Evolutionary conservation across 1,140 invertebrate species (phyloP).

Genomic region (Oncopeltus fasciatus): DNA sequence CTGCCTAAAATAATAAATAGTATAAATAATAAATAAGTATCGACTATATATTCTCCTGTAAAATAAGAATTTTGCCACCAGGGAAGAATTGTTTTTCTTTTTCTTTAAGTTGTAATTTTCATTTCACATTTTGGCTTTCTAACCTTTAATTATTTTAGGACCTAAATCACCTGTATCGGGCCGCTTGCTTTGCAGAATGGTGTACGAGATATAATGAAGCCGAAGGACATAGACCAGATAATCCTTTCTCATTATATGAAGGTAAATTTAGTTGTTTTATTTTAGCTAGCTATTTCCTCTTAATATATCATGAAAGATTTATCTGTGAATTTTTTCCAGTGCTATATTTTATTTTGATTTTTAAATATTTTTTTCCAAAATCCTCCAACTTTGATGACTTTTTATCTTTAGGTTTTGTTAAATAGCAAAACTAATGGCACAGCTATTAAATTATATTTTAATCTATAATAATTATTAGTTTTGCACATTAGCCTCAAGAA

Average conservation of each 20-base stretch:
- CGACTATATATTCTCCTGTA: not conserved
- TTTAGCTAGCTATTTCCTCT: no score
- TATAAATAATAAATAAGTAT: not conserved
- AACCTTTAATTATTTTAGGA: slow-evolving; percentile 36
- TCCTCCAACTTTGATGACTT: no score
- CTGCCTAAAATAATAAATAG: not conserved
- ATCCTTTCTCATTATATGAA: slow-evolving; percentile 75
- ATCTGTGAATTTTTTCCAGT: no score
- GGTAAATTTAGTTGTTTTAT: slow-evolving; percentile 42
- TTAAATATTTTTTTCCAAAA: no score
- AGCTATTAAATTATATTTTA: no score
- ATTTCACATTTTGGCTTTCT: slow-evolving; percentile 10
- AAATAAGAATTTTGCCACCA: slow-evolving; percentile 7
- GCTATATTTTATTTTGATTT: no score
- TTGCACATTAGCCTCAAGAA: no score
- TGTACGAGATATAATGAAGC: slow-evolving; percentile 56
- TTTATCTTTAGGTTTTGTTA: no score
- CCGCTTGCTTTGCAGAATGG: slow-evolving; percentile 71
- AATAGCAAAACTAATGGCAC: no score
- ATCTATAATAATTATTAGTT: no score
- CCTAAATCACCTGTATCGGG: slow-evolving; percentile 54
- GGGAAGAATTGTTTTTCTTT: not conserved
- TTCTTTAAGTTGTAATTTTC: slow-evolving; percentile 10
- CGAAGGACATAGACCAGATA: slow-evolving; percentile 52
- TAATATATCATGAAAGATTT: no score